Evolutionary conservation across 2,797 vertebrate genomes (phyloP).

Genomic region (Scarus forsteni): DNA sequence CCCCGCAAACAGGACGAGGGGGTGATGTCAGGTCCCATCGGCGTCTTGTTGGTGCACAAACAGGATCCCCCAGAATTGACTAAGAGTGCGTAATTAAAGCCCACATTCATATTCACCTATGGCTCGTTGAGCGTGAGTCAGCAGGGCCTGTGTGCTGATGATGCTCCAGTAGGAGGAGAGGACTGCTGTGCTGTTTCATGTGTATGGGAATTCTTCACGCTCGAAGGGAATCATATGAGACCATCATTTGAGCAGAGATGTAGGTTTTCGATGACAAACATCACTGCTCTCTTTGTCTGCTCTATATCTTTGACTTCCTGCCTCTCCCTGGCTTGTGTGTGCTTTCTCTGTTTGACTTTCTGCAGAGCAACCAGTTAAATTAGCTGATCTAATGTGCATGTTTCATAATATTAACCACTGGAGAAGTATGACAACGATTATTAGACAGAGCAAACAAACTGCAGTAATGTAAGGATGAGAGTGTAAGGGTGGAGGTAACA

Average conservation of each 20-base stretch:
- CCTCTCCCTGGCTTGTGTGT: conserved; percentile 8
- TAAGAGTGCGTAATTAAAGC: conserved; percentile 54
- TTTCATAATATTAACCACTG: neutral
- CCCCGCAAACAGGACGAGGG: neutral
- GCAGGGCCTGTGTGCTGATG: conserved; percentile 59
- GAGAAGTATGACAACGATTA: too few relatives aligned
- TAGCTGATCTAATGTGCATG: conserved; percentile 18
- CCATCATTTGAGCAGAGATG: conserved; percentile 16
- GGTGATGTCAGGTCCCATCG: conserved; percentile 29
- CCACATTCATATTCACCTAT: conserved; percentile 41
- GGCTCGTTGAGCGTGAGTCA: conserved; percentile 71
- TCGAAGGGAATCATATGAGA: conserved; percentile 56
- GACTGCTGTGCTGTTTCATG: conserved; percentile 42
- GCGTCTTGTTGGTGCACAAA: conserved; percentile 31
- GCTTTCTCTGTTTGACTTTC: neutral
- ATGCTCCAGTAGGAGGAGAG: conserved; percentile 40
- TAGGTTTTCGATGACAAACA: conserved; percentile 5
- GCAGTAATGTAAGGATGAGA: too few relatives aligned
- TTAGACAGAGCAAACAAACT: too few relatives aligned
- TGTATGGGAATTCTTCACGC: conserved; percentile 13
- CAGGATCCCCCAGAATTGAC: conserved; percentile 46
- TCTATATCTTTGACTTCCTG: conserved; percentile 5
- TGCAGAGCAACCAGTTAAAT: conserved; percentile 28
- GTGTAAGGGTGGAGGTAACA: too few relatives aligned
- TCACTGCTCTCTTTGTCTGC: neutral